A percentile compares a stretch with the other conserved stretches of the same genome.
These are phyloP conservation scores for Cosmopolites sordidus DNA, from an alignment of 2,888 invertebrate species.

Conservation along the genomic window DNA sequence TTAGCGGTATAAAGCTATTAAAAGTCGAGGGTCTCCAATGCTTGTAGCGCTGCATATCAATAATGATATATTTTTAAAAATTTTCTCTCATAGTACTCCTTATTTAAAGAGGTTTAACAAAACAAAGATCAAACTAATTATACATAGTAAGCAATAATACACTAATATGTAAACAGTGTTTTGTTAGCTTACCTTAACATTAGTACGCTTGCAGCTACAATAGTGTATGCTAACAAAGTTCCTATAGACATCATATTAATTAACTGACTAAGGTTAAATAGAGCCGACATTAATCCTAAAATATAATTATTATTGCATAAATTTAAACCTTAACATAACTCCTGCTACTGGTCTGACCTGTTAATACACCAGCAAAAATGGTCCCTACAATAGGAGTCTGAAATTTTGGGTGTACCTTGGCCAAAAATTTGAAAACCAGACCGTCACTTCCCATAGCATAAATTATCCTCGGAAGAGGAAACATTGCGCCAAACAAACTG, in stretches of 20 bases:
- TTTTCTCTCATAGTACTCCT: too few species aligned
- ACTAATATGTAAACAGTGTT: too few species aligned
- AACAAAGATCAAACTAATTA: too few species aligned
- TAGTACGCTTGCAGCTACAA: slow-evolving; percentile 71
- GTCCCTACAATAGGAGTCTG: slow-evolving; percentile 78
- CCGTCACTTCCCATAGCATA: slow-evolving; percentile 89
- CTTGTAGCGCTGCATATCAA: too few species aligned
- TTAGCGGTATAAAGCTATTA: too few species aligned
- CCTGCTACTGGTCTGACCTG: too few species aligned
- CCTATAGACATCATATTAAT: slow-evolving; percentile 78
- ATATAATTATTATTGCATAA: neutral
- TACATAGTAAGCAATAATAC: too few species aligned
- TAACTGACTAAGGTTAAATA: slow-evolving; percentile 66
- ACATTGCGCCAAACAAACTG: slow-evolving; percentile 80
- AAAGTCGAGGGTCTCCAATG: too few species aligned
- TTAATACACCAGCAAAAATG: slow-evolving; percentile 67
- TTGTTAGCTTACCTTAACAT: slow-evolving; percentile 64
- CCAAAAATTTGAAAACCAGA: slow-evolving; percentile 71
- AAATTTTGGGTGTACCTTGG: slow-evolving; percentile 66
- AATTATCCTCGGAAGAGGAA: slow-evolving; percentile 78
- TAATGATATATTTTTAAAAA: too few species aligned
- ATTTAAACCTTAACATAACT: too few species aligned
- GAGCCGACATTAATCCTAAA: slow-evolving; percentile 59
- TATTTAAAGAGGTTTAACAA: too few species aligned
- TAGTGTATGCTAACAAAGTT: slow-evolving; percentile 69